These are phyloP conservation scores for Catharus fuscescens DNA, from an alignment of 2,113 vertebrate genomes.

Conservation along the genomic window DNA sequence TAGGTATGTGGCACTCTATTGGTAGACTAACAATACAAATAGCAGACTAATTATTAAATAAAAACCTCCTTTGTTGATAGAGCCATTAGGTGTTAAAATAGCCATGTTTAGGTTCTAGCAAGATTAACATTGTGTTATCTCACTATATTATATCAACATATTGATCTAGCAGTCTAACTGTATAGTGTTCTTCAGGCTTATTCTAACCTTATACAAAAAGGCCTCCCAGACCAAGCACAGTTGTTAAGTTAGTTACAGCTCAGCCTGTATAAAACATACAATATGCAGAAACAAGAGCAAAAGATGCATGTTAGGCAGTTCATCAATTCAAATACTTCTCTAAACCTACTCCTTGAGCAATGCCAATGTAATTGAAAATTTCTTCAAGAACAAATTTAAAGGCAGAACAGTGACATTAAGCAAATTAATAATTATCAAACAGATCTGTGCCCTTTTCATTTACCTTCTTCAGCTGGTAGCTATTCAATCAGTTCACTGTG, in stretches of 20 bases:
- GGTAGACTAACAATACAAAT: background rate
- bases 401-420: conserved; percentile 52
- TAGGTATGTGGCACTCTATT: background rate
- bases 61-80: background rate
- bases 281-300: conserved; percentile 39
- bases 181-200: background rate
- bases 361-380: conserved; percentile 63
- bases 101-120: background rate
- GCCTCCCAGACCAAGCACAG: background rate
- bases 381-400: conserved; percentile 58
- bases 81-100: background rate
- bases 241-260: background rate
- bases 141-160: background rate
- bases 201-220: background rate
- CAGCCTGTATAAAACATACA: background rate
- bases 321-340: conserved; percentile 41
- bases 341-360: conserved; percentile 60
- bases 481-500: conserved; percentile 2
- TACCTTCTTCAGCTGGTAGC: conserved; percentile 34
- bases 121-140: background rate
- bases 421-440: conserved; percentile 69
- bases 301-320: conserved; percentile 35
- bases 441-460: conserved; percentile 57
- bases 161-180: background rate
- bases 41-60: background rate